Evolutionary conservation across 2,797 vertebrate species (phyloP), one percentile per base, ranked within the genome.

Genomic region (Brotula barbata): DNA sequence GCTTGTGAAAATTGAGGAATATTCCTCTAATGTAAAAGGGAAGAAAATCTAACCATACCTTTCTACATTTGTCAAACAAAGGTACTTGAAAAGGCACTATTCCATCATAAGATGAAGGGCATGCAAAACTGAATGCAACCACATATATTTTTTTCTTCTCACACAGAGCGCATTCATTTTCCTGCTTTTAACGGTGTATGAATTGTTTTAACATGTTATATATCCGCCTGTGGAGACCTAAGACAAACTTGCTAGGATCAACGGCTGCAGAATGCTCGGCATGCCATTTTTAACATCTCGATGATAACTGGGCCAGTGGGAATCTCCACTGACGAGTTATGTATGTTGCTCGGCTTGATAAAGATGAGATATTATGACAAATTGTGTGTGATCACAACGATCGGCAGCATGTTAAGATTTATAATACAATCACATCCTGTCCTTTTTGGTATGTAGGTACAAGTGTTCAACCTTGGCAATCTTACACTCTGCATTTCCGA

Each of bases 21-120:
- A 17, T 16, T 51, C 16, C n/a, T 36, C 16, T 16, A 6, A 2
- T 37, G 6, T 28, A 37, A 47, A n/a, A n/a, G n/a, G n/a, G n/a
- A n/a, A n/a, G n/a, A n/a, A n/a, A n/a, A n/a, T n/a, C n/a, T n/a
- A n/a, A n/a, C n/a, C n/a, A 28, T 4, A 4, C 25, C 8, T 28
- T 28, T 43, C 20, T 42, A 47, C 1, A 39, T 48, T 25, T 33
- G 62, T 5, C 19, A 62, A 63, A 71, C 19, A 69, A 40, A 58
- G 8, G 19, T n/a, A n/a, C 20, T 58, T 49, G 25, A 64, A 68
- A 87, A 88, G 87, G 87, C 87, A 86, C 85, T 75, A 58, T 64
- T 78, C 67, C 44, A 60, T 41, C 19, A 25, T 39, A 51, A 50
- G 55, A 39, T 69, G 41, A 62, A 19, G 51, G 58, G 34, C 44